Percentiles rank a stretch among this genome's conserved stretches.
Evolutionary conservation across 2,113 vertebrate species (phyloP).

Genomic region (Aspidoscelis tigris): DNA sequence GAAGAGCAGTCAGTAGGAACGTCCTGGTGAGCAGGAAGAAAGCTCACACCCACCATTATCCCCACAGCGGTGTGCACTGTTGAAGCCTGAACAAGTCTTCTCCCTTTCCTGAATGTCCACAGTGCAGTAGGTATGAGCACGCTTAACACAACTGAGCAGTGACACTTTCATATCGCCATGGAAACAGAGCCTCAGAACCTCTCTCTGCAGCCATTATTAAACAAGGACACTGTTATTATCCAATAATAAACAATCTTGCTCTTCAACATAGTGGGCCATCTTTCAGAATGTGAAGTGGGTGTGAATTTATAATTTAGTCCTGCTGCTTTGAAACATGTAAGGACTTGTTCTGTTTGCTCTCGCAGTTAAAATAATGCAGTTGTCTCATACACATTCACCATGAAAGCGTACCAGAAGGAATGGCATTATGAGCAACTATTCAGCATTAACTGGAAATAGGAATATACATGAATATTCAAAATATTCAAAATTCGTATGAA

Average conservation of each 20-base stretch:
- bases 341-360: conserved; percentile 25
- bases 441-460: not conserved
- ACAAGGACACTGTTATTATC: conserved; percentile 26
- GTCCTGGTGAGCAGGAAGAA: not conserved
- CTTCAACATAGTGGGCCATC: conserved; percentile 33
- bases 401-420: not conserved
- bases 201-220: conserved; percentile 8
- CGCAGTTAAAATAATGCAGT: conserved; percentile 1
- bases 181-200: not conserved
- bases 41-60: not conserved
- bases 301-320: conserved; percentile 32
- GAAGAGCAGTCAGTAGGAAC: not conserved
- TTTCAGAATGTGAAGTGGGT: conserved; percentile 33
- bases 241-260: conserved; percentile 20
- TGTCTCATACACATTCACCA: not conserved
- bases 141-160: not conserved
- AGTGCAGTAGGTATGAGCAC: not conserved
- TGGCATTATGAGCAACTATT: not conserved
- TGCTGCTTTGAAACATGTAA: conserved; percentile 7
- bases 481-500: no score
- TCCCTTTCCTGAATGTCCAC: conserved; percentile 19
- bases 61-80: not conserved
- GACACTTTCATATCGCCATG: fast-evolving
- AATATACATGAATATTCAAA: no score
- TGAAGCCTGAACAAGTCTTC: not conserved